Evolutionary conservation across 2,888 invertebrate species (phyloP).

Genomic region (Ormyrus thymus): DNA sequence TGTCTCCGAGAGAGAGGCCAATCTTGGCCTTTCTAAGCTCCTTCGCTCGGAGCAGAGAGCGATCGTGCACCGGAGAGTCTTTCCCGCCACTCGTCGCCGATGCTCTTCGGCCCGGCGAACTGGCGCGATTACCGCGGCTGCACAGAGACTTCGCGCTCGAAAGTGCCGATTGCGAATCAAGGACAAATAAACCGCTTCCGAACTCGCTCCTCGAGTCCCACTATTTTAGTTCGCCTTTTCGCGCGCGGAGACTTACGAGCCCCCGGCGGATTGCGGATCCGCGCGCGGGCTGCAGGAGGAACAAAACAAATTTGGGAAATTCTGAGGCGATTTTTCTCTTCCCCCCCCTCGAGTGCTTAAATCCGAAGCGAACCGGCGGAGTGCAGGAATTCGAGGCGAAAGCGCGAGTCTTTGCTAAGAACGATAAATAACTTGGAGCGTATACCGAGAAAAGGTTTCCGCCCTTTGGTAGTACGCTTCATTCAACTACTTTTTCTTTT

Average conservation of each 20-base stretch:
- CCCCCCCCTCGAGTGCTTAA: constrained; percentile 16
- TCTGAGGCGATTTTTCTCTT: constrained; percentile 9
- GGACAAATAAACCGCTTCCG: neutral
- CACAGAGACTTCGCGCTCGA: no score
- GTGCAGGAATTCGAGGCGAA: constrained; percentile 44
- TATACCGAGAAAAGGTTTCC: constrained; percentile 57
- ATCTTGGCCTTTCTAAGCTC: constrained; percentile 7
- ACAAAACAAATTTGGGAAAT: constrained; percentile 39
- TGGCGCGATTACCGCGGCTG: no score
- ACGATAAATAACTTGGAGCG: constrained; percentile 57
- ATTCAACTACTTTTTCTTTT: constrained; percentile 54
- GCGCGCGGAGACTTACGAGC: no score
- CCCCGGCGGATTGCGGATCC: no score
- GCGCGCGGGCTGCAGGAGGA: neutral
- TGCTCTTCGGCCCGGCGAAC: no score
- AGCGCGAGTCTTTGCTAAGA: constrained; percentile 41
- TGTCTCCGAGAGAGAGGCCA: constrained; percentile 7
- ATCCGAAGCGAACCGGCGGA: constrained; percentile 28
- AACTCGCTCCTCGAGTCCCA: neutral
- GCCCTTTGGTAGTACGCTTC: constrained; percentile 57
- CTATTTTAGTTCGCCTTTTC: neutral
- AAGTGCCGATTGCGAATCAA: no score
- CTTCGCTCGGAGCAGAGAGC: no score
- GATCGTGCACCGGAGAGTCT: no score
- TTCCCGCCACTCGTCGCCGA: neutral